Evolutionary conservation across 2,113 vertebrate genomes (phyloP).

Genomic region (Xiphophorus maculatus): DNA sequence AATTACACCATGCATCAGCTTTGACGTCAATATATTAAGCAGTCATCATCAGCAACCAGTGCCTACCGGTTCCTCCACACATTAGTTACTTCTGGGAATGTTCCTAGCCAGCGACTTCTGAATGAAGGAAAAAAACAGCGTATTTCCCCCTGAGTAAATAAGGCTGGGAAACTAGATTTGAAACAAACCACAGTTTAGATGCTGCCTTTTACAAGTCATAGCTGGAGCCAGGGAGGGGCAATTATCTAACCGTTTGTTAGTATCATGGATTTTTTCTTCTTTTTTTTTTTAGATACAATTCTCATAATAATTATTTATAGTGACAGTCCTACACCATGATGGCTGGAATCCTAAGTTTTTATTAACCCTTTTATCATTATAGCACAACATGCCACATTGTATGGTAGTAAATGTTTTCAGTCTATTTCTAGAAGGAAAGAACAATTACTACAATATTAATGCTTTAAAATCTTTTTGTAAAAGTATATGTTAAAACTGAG

Average conservation of each 20-base stretch:
- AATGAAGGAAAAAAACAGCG: constrained; percentile 10
- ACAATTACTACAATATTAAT: too few relatives aligned
- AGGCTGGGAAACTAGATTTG: constrained; percentile 10
- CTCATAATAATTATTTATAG: not conserved
- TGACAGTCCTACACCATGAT: not conserved
- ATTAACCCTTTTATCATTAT: not conserved
- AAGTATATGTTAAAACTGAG: not conserved
- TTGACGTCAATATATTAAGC: constrained; percentile 16
- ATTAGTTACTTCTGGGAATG: constrained; percentile 11
- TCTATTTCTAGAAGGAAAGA: too few relatives aligned
- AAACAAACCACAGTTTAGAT: constrained; percentile 11
- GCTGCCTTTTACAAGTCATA: constrained; percentile 3
- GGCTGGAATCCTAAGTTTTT: not conserved
- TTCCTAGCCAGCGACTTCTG: constrained; percentile 8
- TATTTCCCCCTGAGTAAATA: constrained; percentile 9
- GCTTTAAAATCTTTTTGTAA: not conserved
- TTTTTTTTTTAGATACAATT: too few relatives aligned
- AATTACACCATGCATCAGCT: constrained; percentile 14
- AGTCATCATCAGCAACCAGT: not conserved
- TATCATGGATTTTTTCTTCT: not conserved
- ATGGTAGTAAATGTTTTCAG: not conserved
- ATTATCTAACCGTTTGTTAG: not conserved
- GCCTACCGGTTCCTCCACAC: constrained; percentile 17
- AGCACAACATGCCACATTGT: not conserved
- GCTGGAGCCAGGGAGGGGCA: not conserved